phyloP scores from a whole-genome alignment of 2,888 invertebrate species.

The Sepiola atlantica region DNA sequence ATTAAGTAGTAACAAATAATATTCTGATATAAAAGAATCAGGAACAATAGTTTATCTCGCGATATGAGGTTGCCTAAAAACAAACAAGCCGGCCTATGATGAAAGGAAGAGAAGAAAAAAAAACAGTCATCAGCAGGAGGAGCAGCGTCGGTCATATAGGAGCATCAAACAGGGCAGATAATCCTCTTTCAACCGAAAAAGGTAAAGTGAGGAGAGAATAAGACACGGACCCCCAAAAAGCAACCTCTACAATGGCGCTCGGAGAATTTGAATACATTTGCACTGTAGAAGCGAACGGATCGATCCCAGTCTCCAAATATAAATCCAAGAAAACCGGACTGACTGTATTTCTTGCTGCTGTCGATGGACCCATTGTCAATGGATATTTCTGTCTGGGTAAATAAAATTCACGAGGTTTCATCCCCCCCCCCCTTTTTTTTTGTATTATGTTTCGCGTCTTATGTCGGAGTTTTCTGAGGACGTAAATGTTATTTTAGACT shows the following conservation, averaged over 20 bases:
- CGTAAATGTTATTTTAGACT: neutral
- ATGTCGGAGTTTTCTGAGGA: neutral
- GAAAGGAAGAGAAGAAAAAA: neutral
- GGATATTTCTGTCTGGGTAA: constrained; percentile 90
- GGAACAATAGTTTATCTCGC: neutral
- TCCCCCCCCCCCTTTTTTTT: too few relatives aligned
- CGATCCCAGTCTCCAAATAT: constrained; percentile 87
- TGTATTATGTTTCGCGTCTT: too few relatives aligned
- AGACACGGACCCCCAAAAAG: neutral
- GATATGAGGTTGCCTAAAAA: neutral
- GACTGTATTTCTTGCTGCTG: constrained; percentile 87
- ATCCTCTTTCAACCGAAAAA: neutral
- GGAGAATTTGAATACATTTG: constrained; percentile 63
- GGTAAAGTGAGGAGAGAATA: neutral
- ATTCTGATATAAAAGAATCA: neutral
- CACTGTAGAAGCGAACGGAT: constrained; percentile 67
- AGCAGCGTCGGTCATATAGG: neutral
- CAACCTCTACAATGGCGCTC: constrained; percentile 35
- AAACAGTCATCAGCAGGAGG: neutral
- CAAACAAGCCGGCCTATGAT: neutral
- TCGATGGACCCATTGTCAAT: constrained; percentile 92
- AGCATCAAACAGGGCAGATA: neutral
- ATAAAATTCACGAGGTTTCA: constrained; percentile 55
- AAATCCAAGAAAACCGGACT: constrained; percentile 85
- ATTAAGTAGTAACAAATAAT: too few relatives aligned